A percentile compares a stretch with the other conserved stretches of the same genome.
Conservation (phyloP, 2,888 invertebrate species). For the Helicoverpa assulta region DNA sequence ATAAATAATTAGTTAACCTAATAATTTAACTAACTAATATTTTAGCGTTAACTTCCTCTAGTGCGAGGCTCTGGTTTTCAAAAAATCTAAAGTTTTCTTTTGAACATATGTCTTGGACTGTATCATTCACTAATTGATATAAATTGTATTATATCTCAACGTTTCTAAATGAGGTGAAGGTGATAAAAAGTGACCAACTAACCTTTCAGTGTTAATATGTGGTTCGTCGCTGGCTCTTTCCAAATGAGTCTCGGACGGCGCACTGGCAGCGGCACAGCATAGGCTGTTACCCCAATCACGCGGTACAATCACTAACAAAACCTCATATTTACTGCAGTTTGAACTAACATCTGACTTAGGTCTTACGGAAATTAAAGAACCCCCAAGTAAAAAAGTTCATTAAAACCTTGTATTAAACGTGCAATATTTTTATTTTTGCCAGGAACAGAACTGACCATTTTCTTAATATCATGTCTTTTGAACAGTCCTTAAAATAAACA, state of each 20-base stretch:
- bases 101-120: background rate
- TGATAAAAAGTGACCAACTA: slow-evolving; percentile 11
- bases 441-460: too few relatives aligned
- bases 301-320: slow-evolving; percentile 54
- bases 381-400: too few relatives aligned
- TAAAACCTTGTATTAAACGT: too few relatives aligned
- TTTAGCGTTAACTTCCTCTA: too few relatives aligned
- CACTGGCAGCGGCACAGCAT: slow-evolving; percentile 25
- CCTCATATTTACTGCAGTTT: slow-evolving; percentile 1
- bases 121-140: background rate
- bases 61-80: background rate
- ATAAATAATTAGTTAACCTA: too few relatives aligned
- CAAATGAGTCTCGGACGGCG: slow-evolving; percentile 15
- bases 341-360: background rate
- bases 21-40: too few relatives aligned
- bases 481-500: too few relatives aligned
- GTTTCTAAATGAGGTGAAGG: background rate
- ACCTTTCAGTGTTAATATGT: slow-evolving; percentile 35
- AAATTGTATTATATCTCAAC: background rate
- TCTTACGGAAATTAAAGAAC: background rate
- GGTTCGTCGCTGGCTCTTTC: slow-evolving; percentile 23
- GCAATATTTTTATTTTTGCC: too few relatives aligned
- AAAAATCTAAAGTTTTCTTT: background rate
- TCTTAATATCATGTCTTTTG: too few relatives aligned
- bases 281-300: slow-evolving; percentile 47